Evolutionary conservation across 2,113 vertebrate genomes (phyloP).

Genomic region (Corythornis madagascariensis): DNA sequence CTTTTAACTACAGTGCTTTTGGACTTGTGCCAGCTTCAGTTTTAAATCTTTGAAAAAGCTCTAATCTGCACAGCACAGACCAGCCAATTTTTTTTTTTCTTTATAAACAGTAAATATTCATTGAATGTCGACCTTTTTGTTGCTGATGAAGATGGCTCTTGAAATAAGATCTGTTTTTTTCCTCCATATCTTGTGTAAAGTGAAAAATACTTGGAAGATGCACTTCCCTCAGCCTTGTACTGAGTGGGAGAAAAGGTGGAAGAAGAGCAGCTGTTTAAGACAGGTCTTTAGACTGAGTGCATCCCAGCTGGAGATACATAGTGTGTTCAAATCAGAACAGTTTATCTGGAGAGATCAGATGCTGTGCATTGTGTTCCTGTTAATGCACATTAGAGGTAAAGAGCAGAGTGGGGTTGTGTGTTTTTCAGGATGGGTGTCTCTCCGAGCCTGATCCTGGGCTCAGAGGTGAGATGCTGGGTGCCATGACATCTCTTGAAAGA

Average conservation of each 20-base stretch:
- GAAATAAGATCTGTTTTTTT: background rate
- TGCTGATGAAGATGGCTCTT: background rate
- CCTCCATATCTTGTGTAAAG: background rate
- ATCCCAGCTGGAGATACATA: background rate
- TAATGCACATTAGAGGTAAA: background rate
- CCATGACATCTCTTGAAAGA: background rate
- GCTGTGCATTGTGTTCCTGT: background rate
- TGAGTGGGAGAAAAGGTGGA: background rate
- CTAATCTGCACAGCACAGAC: background rate
- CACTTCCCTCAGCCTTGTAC: background rate
- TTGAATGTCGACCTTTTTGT: background rate
- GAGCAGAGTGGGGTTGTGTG: background rate
- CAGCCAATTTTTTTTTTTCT: background rate
- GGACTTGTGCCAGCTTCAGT: background rate
- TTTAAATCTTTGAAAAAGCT: conserved; percentile 2
- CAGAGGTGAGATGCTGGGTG: background rate
- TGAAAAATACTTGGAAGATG: background rate
- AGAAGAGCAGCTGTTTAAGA: background rate
- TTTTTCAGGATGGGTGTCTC: background rate
- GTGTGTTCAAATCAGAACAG: background rate
- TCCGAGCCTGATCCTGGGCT: background rate
- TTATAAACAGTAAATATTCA: background rate
- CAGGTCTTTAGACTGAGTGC: background rate
- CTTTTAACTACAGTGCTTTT: background rate
- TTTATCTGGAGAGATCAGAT: background rate